Evolutionary conservation across 2,797 vertebrate species (phyloP).

Genomic region (Hozukius guyotensis): DNA sequence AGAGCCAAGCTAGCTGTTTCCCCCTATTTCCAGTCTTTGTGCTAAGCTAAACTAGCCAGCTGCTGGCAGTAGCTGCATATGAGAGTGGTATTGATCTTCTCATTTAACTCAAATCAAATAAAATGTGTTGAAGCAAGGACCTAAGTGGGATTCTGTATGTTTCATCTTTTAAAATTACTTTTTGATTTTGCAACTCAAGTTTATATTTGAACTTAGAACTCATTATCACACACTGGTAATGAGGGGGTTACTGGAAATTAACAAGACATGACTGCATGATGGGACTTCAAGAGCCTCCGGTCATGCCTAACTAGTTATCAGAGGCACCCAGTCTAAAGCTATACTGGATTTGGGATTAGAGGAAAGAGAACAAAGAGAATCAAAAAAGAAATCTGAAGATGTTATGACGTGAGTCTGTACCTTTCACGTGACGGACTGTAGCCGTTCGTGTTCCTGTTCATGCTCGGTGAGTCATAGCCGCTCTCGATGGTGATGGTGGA

Average conservation of each 20-base stretch:
- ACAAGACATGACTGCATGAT: neutral
- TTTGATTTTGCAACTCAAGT: neutral
- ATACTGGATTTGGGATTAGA: conserved; percentile 46
- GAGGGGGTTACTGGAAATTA: neutral
- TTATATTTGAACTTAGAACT: neutral
- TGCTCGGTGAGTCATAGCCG: conserved; percentile 73
- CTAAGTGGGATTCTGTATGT: neutral
- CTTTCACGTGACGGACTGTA: conserved; percentile 66
- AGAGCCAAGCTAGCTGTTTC: neutral
- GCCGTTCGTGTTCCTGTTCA: conserved; percentile 63
- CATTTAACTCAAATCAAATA: neutral
- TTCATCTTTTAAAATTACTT: neutral
- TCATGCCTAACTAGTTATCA: conserved; percentile 24
- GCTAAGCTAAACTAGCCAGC: neutral
- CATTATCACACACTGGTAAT: neutral
- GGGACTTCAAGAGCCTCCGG: conserved; percentile 5
- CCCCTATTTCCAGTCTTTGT: neutral
- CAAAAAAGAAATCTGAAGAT: conserved; percentile 12
- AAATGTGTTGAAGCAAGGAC: too few species aligned
- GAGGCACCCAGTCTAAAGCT: conserved; percentile 1
- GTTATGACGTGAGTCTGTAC: conserved; percentile 55
- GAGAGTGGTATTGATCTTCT: neutral
- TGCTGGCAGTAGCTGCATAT: neutral
- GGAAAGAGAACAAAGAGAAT: conserved; percentile 41
- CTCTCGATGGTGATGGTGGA: conserved; percentile 75